These are phyloP conservation scores for Pararge aegeria DNA, from an alignment of 1,140 invertebrate species.

Conservation along the genomic window DNA sequence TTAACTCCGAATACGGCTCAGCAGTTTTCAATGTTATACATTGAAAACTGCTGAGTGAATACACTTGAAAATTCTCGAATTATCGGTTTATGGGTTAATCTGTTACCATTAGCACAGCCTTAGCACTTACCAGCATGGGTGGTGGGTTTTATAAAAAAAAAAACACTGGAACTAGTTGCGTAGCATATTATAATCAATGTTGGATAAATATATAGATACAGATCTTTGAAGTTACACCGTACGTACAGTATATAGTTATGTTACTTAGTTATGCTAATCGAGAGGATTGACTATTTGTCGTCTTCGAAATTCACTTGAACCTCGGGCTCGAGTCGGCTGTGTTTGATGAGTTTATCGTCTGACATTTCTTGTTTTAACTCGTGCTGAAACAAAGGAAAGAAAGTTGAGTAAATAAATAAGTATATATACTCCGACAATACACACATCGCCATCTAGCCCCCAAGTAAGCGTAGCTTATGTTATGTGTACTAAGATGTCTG, in stretches of 20 bases:
- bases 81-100: too few relatives aligned
- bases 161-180: too few relatives aligned
- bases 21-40: too few relatives aligned
- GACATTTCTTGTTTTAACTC: slow-evolving; percentile 50
- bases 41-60: too few relatives aligned
- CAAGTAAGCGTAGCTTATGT: too few relatives aligned
- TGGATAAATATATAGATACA: not conserved
- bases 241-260: not conserved
- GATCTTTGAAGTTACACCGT: not conserved
- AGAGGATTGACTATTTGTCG: slow-evolving; percentile 33
- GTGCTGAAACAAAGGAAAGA: slow-evolving; percentile 40
- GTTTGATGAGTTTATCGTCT: slow-evolving; percentile 40
- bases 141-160: too few relatives aligned
- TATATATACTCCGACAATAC: not conserved
- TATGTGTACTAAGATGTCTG: too few relatives aligned
- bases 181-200: slow-evolving; percentile 7
- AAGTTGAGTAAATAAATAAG: not conserved
- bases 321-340: slow-evolving; percentile 33
- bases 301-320: slow-evolving; percentile 46
- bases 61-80: too few relatives aligned
- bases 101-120: too few relatives aligned
- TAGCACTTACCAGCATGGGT: too few relatives aligned
- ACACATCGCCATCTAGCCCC: too few relatives aligned
- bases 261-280: not conserved
- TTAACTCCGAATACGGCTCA: too few relatives aligned